phyloP scores from a whole-genome alignment of 2,113 vertebrate genomes.

The Bambusicola thoracicus region DNA sequence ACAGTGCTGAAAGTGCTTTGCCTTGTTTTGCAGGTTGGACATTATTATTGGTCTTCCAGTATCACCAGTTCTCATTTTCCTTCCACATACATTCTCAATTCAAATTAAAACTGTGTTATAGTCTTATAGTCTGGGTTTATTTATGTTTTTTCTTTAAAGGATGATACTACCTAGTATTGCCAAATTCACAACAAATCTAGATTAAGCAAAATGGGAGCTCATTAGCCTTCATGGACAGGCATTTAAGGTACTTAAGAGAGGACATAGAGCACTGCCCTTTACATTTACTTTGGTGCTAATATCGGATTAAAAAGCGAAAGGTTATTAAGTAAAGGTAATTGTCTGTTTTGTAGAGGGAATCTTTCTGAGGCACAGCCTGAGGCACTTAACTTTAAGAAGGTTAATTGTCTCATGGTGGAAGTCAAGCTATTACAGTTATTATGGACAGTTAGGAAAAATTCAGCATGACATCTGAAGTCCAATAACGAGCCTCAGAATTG shows the following conservation, averaged over 20 bases:
- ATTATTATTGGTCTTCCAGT: neutral
- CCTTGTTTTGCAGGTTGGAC: neutral
- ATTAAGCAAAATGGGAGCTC: conserved; percentile 66
- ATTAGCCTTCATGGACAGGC: conserved; percentile 59
- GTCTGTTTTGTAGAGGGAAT: conserved; percentile 64
- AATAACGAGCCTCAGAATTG: conserved; percentile 43
- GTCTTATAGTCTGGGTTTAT: neutral
- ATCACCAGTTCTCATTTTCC: neutral
- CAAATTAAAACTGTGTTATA: neutral
- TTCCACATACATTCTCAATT: neutral
- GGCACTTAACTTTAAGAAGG: conserved; percentile 67
- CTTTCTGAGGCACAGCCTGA: conserved; percentile 69
- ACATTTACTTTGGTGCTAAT: conserved; percentile 56
- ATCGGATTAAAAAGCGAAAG: conserved; percentile 62
- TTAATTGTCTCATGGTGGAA: conserved; percentile 73
- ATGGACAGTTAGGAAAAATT: conserved; percentile 56
- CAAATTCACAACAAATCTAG: conserved; percentile 33
- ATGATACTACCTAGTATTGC: neutral
- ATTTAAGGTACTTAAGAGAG: conserved; percentile 41
- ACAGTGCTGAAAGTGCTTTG: neutral
- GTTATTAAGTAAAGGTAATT: conserved; percentile 70
- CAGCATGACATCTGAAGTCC: conserved; percentile 47
- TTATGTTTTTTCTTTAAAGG: neutral
- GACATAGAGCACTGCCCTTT: neutral
- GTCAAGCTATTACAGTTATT: conserved; percentile 63